Evolutionary conservation across 1,140 invertebrate genomes (phyloP), one percentile per base, ranked within the genome.

Genomic region (Zaprionus inermis): DNA sequence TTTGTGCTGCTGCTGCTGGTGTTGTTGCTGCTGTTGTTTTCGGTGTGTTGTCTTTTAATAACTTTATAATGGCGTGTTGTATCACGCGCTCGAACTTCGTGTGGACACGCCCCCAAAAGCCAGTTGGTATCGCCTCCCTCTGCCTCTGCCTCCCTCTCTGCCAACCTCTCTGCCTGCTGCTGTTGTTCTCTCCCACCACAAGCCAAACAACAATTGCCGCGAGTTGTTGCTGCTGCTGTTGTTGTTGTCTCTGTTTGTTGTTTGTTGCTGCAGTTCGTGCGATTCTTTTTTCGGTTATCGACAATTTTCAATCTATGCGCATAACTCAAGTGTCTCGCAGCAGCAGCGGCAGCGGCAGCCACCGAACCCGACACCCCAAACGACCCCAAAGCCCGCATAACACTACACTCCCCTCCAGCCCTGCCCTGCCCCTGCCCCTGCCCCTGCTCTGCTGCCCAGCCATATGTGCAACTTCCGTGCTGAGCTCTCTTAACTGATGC

Each of bases 1-100:
- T 73, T 72, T n/a, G 22, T 56, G 28, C 6, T 36, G 57, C 22
- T n/a, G 34, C 22, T 57, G 18, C 6, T 52, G 16, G 57, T 61
- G 52, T 9, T 71, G 52, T 60, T 59, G 55, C 54, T 28, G 24
- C 24, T 28, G 24, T 28, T 28, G 24, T 66, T 38, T 41, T 64
- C 34, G 46, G 54, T 63, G 38, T 63, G 59, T 79, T 88, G 79
- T 67, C 83, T 86, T 89, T 89, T 89, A 89, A 89, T 89, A 89
- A 89, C 84, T 89, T 89, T 89, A 89, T 89, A 89, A 89, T 89
- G 84, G 84, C 71, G 79, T 86, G 83, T 86, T 88, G 83, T 75
- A 86, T 88, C 83, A 86, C 83, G 83, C 83, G 77, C 60, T 59
- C 69, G 24, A 83, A 66, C 83, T 81, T 81, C 74, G 75, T 75